Conservation (phyloP, 2,797 vertebrate species). For the Lacerta agilis region DNA sequence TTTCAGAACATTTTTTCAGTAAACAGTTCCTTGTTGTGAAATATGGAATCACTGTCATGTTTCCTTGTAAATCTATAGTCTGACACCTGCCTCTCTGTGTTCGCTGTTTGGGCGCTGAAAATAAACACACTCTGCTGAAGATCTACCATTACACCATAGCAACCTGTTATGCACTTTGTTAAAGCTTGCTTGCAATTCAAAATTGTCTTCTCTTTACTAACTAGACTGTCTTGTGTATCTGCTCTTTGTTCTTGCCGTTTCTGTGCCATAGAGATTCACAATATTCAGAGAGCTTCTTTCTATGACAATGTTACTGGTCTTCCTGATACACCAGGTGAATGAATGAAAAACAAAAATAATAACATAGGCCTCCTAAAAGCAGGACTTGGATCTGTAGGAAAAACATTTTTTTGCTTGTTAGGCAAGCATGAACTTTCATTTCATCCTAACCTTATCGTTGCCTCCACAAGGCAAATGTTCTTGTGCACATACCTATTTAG, state of each 20-base stretch:
- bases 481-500: constrained; percentile 68
- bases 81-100: constrained; percentile 27
- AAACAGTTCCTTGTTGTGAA: neutral
- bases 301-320: constrained; percentile 98
- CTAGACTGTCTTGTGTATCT: constrained; percentile 81
- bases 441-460: constrained; percentile 77
- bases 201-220: constrained; percentile 79
- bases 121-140: constrained; percentile 65
- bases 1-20: neutral
- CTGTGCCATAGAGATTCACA: constrained; percentile 94
- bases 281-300: constrained; percentile 98
- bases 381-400: constrained; percentile 78
- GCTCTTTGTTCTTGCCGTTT: constrained; percentile 83
- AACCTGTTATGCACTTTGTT: constrained; percentile 57
- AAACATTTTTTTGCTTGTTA: constrained; percentile 81
- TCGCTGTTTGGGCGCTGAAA: constrained; percentile 38
- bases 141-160: constrained; percentile 42
- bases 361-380: constrained; percentile 76
- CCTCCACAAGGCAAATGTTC: constrained; percentile 65
- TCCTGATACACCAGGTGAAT: constrained; percentile 96
- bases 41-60: neutral
- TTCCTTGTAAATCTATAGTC: constrained; percentile 42
- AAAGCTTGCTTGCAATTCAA: constrained; percentile 76
- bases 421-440: constrained; percentile 88
- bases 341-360: constrained; percentile 79